Base-by-base conservation (phyloP, 1,140 invertebrate species). In the Zophobas atratus region DNA sequence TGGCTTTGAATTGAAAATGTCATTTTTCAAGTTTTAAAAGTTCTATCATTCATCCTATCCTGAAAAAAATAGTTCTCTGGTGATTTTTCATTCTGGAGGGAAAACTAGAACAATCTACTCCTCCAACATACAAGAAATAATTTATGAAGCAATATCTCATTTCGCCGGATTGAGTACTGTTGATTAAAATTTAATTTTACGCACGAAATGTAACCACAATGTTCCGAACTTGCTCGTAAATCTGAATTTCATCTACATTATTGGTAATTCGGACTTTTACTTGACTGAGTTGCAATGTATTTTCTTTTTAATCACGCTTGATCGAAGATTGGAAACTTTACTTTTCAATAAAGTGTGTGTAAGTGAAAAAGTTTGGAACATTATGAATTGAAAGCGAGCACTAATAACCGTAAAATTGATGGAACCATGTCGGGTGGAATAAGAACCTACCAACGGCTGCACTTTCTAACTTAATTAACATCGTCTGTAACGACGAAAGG, bases 181-280 rank as follows among this genome's bases (percentile, higher is more conserved):
- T 77, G 76, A 77, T 77, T 77, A 77, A 77, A 77, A 77, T 77
- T 77, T 72, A 72, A 77, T 77, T 77, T 72, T 77, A 77, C 70
- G 76, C 76, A 77, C 72, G 76, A 77, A 77, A 55, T 77, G 39
- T 63, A 53, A 46, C 67, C 63, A 38, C 76, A 72, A 72, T 70
- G 49, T 72, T 67, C 67, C 76, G 39, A 77, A 56, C 41, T 51
- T 35, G 53, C 32, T 35, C 67, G 34, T 71, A 71, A 77, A 77
- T 71, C 56, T 57, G 41, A 77, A 71, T 56, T 77, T 49, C 55
- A 55, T 55, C 43, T 2, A 57, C 55, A 34, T 39, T 56, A 75
- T 48, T 56, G 43, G 55, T 75, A 48, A 56, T 57, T 55, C 49
- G 60, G 73, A 36, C 48, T 75, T 51, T 48, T 75, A 57, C 75